A percentile compares a stretch with the other conserved stretches of the same genome.
Conservation (phyloP, 2,797 vertebrate species). For the Phyllotis vaccarum region DNA sequence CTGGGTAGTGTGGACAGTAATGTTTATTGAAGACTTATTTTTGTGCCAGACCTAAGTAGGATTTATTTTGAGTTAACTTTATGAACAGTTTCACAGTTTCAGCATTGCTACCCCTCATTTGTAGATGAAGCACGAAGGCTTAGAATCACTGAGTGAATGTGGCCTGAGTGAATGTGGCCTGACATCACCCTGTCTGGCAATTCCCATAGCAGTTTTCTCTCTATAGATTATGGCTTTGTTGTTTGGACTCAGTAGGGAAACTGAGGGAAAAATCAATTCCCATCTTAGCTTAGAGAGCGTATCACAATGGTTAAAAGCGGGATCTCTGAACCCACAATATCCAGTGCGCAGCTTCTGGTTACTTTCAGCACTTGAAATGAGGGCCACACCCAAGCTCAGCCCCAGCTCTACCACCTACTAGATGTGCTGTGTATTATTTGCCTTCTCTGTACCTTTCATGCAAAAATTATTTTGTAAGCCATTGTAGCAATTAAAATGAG, state of each 20-base stretch:
- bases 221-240: background rate
- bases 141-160: background rate
- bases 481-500: background rate
- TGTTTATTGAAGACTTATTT: slow-evolving; percentile 56
- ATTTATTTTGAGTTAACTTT: slow-evolving; percentile 37
- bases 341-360: background rate
- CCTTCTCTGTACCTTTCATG: slow-evolving; percentile 20
- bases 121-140: slow-evolving; percentile 22
- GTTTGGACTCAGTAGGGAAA: background rate
- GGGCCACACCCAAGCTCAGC: background rate
- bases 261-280: background rate
- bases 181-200: slow-evolving; percentile 19
- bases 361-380: slow-evolving; percentile 17
- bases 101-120: background rate
- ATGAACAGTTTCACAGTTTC: background rate
- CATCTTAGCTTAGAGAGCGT: background rate
- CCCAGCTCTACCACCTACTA: background rate
- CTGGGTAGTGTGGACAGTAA: slow-evolving; percentile 12
- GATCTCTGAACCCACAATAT: background rate
- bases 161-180: background rate
- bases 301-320: background rate
- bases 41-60: slow-evolving; percentile 6
- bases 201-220: background rate
- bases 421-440: slow-evolving; percentile 2
- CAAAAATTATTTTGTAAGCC: background rate